Evolutionary conservation across 2,113 vertebrate genomes (phyloP), one percentile per base, ranked within the genome.

Genomic region (Pterocles gutturalis): DNA sequence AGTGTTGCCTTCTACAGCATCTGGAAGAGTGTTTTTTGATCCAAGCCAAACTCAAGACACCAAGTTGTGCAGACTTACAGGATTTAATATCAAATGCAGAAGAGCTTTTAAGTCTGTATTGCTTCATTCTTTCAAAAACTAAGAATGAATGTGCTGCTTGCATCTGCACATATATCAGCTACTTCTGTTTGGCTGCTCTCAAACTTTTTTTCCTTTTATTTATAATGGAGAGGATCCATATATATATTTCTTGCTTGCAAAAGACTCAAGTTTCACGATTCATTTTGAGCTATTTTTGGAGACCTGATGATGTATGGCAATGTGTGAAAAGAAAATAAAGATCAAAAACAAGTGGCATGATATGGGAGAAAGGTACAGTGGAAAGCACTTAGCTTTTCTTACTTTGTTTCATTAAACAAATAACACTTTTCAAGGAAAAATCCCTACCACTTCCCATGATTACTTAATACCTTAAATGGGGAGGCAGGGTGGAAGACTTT

Each of bases 141-240:
- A 58, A 34, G 19, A 58, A 80, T 17, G 11, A 46, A 53, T 18
- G 9, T 46, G 9, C 9, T 83, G 58, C 19, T 69, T 53, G 3
- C 0, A 29, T 38, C 22, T 87, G 16, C 6, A 2, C 1, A 0
- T 25, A 3, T 49, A 60, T 66, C 16, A 17, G 7, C 69, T 93
- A 55, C 58, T 78, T 90, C 13, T 64, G 43, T 51, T n/a, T 60
- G 8, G 4, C 71, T 70, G 65, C 12, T 69, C 8, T 87, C 12
- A 48, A 46, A 70, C 22, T 41, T 41, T 16, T 48, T 86, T 84
- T 79, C 41, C 9, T 61, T 85, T 51, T 55, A 26, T 43, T 81
- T 92, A 8, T 43, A 16, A 58, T 11, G 3, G 43, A 86, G 8
- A 26, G 0, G 0, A 34, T 53, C 4, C 1, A 2, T 75, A 3